Base-by-base conservation (phyloP, 2,113 vertebrate genomes). In the Desmodus rotundus region DNA sequence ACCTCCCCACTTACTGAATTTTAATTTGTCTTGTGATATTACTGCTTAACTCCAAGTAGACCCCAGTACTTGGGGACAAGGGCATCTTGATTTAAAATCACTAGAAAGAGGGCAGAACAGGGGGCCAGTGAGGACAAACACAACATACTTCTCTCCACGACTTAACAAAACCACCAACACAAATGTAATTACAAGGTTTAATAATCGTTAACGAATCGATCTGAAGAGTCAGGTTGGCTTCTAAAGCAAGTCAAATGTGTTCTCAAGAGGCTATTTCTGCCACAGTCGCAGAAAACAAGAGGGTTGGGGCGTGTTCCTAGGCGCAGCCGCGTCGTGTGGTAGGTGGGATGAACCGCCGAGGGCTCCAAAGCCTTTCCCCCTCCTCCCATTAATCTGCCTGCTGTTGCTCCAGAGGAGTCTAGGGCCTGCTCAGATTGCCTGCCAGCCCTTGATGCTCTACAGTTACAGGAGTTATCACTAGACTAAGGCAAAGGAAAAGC, bases 231-330 rank as follows among this genome's bases (percentile, higher is more conserved):
- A 41, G 50, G 70, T 36, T 85, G 87, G 81, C 68, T 93, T 82
- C 67, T 31, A 81, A 82, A 81, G 52, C 54, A 70, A 88, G 43
- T 80, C 78, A 72, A 58, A 81, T 41, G 50, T 72, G 70, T 85
- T 95, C 43, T 61, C 33, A n/a, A 96, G 74, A 86, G 58, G 36
- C 43, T 83, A 72, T 19, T 89, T 89, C 56, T 94, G 67, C 45
- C 28, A 45, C 3, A 9, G 24, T 16, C 50, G 63, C 36, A 50
- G 74, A 77, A 93, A 67, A 54, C 24, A 41, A 54, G 24, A 56
- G 45, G 65, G 28, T 50, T 47, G n/a, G 8, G 54, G n/a, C 26
- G 12, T 80, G 73, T 89, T 87, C n/a, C 7, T 4, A 45, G 80
- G 31, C 26, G 24, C 61, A 76, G 19, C 14, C 52, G 1, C 1